A percentile compares a stretch with the other conserved stretches of the same genome.
These are phyloP conservation scores for Papilio dardanus DNA, from an alignment of 1,140 invertebrate genomes.

Conservation along the genomic window DNA sequence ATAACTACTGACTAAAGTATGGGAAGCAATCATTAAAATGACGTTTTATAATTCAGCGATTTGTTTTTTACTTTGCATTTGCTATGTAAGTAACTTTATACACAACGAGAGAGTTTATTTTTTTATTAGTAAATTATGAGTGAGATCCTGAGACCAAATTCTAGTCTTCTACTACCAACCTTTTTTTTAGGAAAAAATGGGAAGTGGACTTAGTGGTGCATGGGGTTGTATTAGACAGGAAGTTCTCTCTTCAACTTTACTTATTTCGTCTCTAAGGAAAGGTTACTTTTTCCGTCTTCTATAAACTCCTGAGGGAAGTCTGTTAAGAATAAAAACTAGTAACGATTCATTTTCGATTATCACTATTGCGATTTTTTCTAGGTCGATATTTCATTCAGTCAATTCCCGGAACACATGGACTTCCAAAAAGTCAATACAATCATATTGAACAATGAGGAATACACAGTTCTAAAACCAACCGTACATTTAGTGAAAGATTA, in stretches of 20 bases:
- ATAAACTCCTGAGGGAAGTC: no score
- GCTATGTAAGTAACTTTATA: conserved; percentile 28
- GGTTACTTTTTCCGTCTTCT: neutral
- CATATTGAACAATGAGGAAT: conserved; percentile 56
- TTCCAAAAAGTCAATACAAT: conserved; percentile 62
- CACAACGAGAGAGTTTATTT: no score
- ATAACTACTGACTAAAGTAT: neutral
- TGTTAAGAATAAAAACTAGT: no score
- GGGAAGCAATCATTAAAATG: conserved; percentile 6
- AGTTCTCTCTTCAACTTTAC: no score
- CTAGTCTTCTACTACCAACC: no score
- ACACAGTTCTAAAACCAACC: conserved; percentile 58
- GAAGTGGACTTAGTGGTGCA: no score
- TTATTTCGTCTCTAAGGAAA: no score
- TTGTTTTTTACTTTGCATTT: conserved; percentile 18
- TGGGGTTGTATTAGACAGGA: no score
- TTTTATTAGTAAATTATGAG: no score
- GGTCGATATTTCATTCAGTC: conserved; percentile 40
- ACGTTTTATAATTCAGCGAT: neutral
- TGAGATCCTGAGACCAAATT: no score
- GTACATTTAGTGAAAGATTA: conserved; percentile 57
- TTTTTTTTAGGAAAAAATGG: no score
- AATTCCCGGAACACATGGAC: conserved; percentile 59
- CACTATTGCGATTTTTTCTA: conserved; percentile 37
- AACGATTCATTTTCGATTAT: neutral